phyloP scores from a whole-genome alignment of 2,888 invertebrate genomes.

The Harpagoxenus sublaevis region DNA sequence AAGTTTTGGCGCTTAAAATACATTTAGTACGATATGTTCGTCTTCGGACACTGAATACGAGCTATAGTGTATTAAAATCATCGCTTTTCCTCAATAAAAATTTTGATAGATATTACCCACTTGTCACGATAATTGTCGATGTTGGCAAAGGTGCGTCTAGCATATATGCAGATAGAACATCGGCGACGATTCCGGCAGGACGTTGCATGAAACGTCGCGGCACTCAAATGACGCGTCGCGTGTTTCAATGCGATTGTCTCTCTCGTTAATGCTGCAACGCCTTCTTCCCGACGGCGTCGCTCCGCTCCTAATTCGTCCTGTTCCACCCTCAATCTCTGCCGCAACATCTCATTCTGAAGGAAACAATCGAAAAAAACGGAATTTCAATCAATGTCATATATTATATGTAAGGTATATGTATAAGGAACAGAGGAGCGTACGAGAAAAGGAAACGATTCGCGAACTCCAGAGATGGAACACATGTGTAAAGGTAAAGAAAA shows the following conservation, averaged over 20 bases:
- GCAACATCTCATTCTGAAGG: slow-evolving; percentile 88
- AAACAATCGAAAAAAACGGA: slow-evolving; percentile 41
- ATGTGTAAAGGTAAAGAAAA: neutral
- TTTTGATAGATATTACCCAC: slow-evolving; percentile 80
- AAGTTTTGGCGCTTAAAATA: neutral
- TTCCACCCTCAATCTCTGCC: slow-evolving; percentile 87
- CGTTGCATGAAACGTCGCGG: slow-evolving; percentile 84
- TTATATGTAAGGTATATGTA: neutral
- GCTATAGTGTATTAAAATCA: neutral
- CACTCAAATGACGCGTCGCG: slow-evolving; percentile 86
- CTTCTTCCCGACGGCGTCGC: slow-evolving; percentile 85
- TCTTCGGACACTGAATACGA: neutral
- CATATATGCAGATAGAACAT: slow-evolving; percentile 89
- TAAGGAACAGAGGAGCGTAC: neutral
- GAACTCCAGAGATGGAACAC: neutral
- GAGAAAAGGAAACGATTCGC: neutral
- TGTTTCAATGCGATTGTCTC: slow-evolving; percentile 87
- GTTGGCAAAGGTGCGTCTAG: slow-evolving; percentile 88
- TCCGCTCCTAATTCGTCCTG: slow-evolving; percentile 87
- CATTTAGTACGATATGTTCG: neutral
- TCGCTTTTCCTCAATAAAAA: neutral
- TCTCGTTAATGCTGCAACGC: slow-evolving; percentile 86
- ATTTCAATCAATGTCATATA: neutral
- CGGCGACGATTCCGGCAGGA: slow-evolving; percentile 86
- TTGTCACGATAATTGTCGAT: slow-evolving; percentile 86